Percentiles rank a stretch among this genome's conserved stretches.
These are phyloP conservation scores for Leptobrachium leishanense DNA, from an alignment of 2,113 vertebrate genomes.

Conservation along the genomic window DNA sequence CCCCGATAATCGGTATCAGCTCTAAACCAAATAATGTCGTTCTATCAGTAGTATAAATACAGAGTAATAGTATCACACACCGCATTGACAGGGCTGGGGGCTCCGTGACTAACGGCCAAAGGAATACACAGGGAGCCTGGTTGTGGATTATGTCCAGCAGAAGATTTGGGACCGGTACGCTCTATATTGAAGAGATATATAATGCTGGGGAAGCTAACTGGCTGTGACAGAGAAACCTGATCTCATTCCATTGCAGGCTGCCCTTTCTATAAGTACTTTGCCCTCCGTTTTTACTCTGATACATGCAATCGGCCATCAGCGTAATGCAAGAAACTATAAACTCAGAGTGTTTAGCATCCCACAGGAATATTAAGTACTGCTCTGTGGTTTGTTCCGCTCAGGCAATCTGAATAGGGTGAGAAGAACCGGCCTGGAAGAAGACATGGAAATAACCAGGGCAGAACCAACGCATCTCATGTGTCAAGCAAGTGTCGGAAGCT, in stretches of 20 bases:
- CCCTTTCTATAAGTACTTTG: neutral
- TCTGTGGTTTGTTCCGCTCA: neutral
- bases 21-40: no score
- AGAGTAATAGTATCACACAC: no score
- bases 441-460: neutral
- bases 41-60: no score
- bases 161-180: no score
- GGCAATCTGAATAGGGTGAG: neutral
- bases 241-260: neutral
- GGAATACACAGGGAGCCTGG: no score
- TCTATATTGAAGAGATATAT: no score
- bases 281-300: neutral
- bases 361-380: neutral
- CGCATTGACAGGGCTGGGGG: no score
- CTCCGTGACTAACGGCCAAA: no score
- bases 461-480: neutral
- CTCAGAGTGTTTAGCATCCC: neutral
- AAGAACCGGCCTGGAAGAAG: neutral
- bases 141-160: no score
- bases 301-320: neutral
- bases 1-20: no score
- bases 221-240: slow-evolving; percentile 1
- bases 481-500: no score
- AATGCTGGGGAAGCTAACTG: neutral
- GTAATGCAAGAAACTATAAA: neutral